Evolutionary conservation across 2,113 vertebrate species (phyloP).

Genomic region (Girardinichthys multiradiatus): DNA sequence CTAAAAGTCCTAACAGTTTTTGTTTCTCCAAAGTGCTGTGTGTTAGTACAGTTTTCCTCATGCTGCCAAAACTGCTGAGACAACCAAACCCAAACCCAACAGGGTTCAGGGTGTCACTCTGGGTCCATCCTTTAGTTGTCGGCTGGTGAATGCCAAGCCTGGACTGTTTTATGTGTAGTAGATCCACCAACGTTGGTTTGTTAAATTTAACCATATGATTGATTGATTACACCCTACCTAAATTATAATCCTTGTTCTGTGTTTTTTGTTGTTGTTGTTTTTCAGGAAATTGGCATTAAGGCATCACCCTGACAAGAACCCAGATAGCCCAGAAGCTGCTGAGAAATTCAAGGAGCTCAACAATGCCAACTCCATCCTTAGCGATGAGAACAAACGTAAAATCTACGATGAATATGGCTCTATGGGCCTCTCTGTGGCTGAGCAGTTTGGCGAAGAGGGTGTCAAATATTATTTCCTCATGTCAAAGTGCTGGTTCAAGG

Average conservation of each 20-base stretch:
- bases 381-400: constrained; percentile 83
- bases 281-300: constrained; percentile 86
- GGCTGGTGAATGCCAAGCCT: no score
- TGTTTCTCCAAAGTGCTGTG: no score
- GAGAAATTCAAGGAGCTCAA: constrained; percentile 91
- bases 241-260: neutral
- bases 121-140: no score
- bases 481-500: constrained; percentile 95
- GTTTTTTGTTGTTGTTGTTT: neutral
- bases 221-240: neutral
- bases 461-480: constrained; percentile 88
- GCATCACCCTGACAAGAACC: constrained; percentile 95
- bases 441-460: constrained; percentile 90
- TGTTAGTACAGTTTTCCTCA: no score
- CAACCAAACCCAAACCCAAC: no score
- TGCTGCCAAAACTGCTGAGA: no score
- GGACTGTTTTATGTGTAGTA: no score
- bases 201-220: no score
- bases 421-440: constrained; percentile 88
- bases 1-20: no score
- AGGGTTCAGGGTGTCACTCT: no score
- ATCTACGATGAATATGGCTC: constrained; percentile 91
- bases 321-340: constrained; percentile 76
- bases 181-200: no score
- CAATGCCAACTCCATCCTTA: constrained; percentile 88